These are phyloP conservation scores for Promerops cafer DNA, from an alignment of 2,113 vertebrate species.

Conservation along the genomic window DNA sequence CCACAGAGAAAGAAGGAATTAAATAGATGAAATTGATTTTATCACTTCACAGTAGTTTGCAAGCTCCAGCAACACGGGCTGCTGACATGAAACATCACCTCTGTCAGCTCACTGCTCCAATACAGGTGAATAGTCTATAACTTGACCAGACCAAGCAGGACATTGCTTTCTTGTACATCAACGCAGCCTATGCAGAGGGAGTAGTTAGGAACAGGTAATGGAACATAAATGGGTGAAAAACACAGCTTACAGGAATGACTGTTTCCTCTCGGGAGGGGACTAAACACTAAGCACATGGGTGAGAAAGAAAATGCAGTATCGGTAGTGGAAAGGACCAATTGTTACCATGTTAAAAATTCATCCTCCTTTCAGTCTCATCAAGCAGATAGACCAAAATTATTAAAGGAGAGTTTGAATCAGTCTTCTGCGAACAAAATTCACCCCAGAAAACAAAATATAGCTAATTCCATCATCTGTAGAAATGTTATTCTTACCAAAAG, in stretches of 20 bases:
- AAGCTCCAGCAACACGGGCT: neutral
- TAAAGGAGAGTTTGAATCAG: neutral
- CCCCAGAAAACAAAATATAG: neutral
- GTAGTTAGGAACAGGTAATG: neutral
- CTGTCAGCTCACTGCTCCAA: neutral
- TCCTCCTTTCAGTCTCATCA: neutral
- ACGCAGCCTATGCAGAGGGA: neutral
- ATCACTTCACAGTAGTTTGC: neutral
- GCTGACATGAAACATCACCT: neutral
- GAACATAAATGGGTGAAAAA: neutral
- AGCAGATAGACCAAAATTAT: neutral
- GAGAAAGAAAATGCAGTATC: neutral
- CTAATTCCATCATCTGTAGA: neutral
- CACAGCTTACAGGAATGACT: neutral
- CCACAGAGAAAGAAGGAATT: neutral
- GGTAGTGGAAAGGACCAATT: neutral
- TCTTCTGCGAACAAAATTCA: neutral
- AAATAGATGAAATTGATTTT: neutral
- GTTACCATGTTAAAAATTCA: neutral
- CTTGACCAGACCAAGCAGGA: neutral
- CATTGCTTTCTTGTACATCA: neutral
- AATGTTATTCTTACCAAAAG: neutral
- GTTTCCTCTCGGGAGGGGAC: neutral
- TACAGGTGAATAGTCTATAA: neutral
- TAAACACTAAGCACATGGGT: neutral